phyloP scores from a whole-genome alignment of 1,140 invertebrate species.

The Macrostomum lignano region DNA sequence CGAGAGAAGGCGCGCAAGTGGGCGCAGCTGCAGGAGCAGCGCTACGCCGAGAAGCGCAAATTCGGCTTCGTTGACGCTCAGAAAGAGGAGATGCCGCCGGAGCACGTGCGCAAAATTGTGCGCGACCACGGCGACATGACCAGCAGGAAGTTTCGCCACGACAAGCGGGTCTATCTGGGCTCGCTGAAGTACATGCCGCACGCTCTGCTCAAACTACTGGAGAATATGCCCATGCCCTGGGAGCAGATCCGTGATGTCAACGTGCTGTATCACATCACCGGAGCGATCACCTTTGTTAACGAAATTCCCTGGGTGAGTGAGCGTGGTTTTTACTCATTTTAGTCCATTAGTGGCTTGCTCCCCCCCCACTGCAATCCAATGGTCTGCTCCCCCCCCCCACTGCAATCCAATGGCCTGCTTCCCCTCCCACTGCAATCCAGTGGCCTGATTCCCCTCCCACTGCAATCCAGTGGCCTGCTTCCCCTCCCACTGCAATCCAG shows the following conservation, averaged over 20 bases:
- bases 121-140: constrained; percentile 93
- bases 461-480: too few species aligned
- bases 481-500: too few species aligned
- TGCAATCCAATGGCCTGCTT: too few species aligned
- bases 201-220: constrained; percentile 73
- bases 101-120: constrained; percentile 84
- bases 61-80: constrained; percentile 86
- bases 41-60: constrained; percentile 76
- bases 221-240: constrained; percentile 99
- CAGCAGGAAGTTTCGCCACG: constrained; percentile 72
- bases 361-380: too few species aligned
- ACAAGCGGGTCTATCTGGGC: constrained; percentile 80
- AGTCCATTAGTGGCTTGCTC: too few species aligned
- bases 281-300: constrained; percentile 90
- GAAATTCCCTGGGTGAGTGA: constrained; percentile 94
- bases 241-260: constrained; percentile 84
- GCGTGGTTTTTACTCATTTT: too few species aligned
- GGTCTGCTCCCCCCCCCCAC: too few species aligned
- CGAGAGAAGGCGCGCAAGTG: constrained; percentile 81
- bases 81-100: constrained; percentile 91
- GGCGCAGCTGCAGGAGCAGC: constrained; percentile 75
- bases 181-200: constrained; percentile 44
- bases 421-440: too few species aligned
- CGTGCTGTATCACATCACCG: constrained; percentile 74
- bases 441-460: too few species aligned